phyloP scores from a whole-genome alignment of 2,113 vertebrate species.

The Malaclemys terrapin region DNA sequence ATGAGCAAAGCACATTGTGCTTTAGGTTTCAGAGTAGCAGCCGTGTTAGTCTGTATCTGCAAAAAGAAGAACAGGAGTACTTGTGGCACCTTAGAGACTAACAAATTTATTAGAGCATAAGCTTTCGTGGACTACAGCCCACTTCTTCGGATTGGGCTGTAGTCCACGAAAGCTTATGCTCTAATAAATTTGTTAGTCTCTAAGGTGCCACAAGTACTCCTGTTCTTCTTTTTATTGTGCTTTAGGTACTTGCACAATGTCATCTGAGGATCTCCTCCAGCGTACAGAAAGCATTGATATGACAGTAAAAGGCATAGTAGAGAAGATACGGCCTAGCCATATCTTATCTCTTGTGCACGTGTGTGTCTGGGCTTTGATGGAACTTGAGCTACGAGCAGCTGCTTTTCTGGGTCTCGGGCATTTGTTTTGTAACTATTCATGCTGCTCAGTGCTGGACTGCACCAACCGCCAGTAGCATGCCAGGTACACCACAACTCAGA shows the following conservation, averaged over 20 bases:
- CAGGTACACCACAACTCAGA: not conserved
- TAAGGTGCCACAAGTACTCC: too few relatives aligned
- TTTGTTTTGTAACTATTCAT: not conserved
- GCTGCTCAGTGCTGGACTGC: not conserved
- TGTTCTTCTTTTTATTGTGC: too few relatives aligned
- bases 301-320: not conserved
- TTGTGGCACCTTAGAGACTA: too few relatives aligned
- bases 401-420: not conserved
- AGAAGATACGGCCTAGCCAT: not conserved
- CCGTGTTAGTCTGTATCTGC: too few relatives aligned
- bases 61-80: too few relatives aligned
- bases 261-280: not conserved
- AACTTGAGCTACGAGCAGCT: not conserved
- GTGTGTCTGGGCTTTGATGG: conserved; percentile 16
- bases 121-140: too few relatives aligned
- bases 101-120: too few relatives aligned
- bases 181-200: too few relatives aligned
- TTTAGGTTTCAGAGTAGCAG: too few relatives aligned
- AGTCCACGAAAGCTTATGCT: too few relatives aligned
- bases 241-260: not conserved
- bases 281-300: not conserved
- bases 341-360: not conserved
- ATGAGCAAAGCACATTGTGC: not conserved
- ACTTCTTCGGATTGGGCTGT: too few relatives aligned
- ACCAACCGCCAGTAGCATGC: not conserved